Conservation (phyloP, 2,113 vertebrate genomes). For the Fulmarus glacialis region DNA sequence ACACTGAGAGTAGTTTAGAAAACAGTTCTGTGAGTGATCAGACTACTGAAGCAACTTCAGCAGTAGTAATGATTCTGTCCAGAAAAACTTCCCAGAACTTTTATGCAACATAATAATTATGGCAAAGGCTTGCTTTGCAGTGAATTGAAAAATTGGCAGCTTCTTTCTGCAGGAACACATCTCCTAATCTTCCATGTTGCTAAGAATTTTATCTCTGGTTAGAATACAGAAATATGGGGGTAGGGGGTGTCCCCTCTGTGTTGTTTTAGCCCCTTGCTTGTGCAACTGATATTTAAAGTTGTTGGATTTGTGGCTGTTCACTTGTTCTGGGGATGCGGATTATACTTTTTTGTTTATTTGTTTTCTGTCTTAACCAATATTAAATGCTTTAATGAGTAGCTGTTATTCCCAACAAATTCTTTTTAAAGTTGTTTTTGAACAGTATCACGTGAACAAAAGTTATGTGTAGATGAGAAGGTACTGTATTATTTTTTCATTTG, state of each 20-base stretch:
- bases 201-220: neutral
- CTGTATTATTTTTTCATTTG: neutral
- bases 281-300: neutral
- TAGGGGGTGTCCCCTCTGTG: fast-evolving
- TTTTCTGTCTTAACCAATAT: neutral
- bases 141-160: neutral
- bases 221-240: neutral
- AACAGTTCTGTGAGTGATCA: neutral
- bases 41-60: neutral
- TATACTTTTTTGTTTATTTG: neutral
- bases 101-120: neutral
- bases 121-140: neutral
- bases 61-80: neutral
- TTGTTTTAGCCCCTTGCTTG: neutral
- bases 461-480: neutral
- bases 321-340: neutral
- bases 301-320: neutral
- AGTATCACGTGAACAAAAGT: neutral
- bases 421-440: neutral
- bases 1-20: neutral
- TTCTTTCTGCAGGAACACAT: neutral
- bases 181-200: neutral
- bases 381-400: neutral
- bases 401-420: neutral
- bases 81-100: neutral